Percentiles rank a stretch among this genome's conserved stretches.
phyloP scores from a whole-genome alignment of 2,888 invertebrate genomes.

The Drosophila prolongata region DNA sequence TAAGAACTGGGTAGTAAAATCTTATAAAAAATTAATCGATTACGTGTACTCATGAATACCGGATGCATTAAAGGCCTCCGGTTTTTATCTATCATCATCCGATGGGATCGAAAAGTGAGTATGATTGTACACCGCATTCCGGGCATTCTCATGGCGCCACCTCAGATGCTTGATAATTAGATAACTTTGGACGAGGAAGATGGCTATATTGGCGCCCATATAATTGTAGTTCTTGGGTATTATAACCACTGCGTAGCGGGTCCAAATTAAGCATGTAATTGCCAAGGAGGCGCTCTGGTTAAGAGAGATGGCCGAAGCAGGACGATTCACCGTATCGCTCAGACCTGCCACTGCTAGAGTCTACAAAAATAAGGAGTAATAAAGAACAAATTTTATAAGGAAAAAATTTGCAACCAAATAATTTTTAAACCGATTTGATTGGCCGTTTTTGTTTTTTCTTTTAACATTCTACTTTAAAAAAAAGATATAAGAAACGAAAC shows the following conservation, averaged over 20 bases:
- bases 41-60: too few relatives aligned
- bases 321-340: conserved; percentile 54
- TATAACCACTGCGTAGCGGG: conserved; percentile 64
- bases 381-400: too few relatives aligned
- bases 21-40: too few relatives aligned
- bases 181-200: conserved; percentile 49
- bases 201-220: conserved; percentile 55
- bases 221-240: conserved; percentile 64
- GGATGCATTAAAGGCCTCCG: too few relatives aligned
- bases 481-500: too few relatives aligned
- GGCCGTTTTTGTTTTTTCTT: too few relatives aligned
- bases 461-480: too few relatives aligned
- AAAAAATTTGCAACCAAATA: too few relatives aligned
- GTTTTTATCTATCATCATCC: conserved; percentile 33
- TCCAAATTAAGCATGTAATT: conserved; percentile 60
- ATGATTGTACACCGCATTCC: conserved; percentile 28
- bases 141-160: conserved; percentile 45
- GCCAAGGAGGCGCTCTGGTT: conserved; percentile 54
- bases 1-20: too few relatives aligned
- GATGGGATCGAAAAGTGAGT: not conserved
- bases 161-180: conserved; percentile 46
- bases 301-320: conserved; percentile 54
- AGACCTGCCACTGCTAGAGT: conserved; percentile 58
- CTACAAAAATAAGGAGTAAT: conserved; percentile 14
- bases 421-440: too few relatives aligned